A percentile compares a stretch with the other conserved stretches of the same genome.
phyloP scores from a whole-genome alignment of 1,140 invertebrate genomes.

The Sweltsa coloradensis region DNA sequence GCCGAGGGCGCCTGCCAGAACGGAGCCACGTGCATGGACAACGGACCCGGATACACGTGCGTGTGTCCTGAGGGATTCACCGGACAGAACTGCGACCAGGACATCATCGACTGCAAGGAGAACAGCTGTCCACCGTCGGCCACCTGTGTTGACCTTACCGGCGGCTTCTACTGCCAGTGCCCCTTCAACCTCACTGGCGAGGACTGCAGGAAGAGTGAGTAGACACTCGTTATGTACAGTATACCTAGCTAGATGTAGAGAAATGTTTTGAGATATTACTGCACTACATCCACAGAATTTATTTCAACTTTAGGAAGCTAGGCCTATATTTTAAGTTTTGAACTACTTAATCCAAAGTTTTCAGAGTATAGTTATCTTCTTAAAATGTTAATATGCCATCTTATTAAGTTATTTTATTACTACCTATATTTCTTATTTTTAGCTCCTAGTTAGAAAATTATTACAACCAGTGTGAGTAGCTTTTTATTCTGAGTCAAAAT shows the following conservation, averaged over 20 bases:
- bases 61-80: constrained; percentile 74
- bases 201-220: constrained; percentile 85
- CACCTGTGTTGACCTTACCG: constrained; percentile 85
- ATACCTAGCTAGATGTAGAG: not conserved
- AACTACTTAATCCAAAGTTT: not conserved
- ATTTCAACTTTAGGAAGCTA: no score
- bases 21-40: constrained; percentile 79
- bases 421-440: constrained; percentile 12
- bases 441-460: no score
- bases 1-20: constrained; percentile 80
- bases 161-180: constrained; percentile 89
- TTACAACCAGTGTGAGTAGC: no score
- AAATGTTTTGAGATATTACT: not conserved
- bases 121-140: constrained; percentile 90
- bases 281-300: not conserved
- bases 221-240: not conserved
- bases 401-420: not conserved
- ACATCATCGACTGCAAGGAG: constrained; percentile 85
- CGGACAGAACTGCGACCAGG: constrained; percentile 76
- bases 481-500: no score
- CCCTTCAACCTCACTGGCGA: constrained; percentile 93
- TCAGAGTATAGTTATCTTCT: not conserved
- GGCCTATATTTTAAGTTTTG: no score
- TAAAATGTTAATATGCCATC: not conserved
- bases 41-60: constrained; percentile 74